Evolutionary conservation across 2,888 invertebrate species (phyloP).

Genomic region (Uloborus plumipes): DNA sequence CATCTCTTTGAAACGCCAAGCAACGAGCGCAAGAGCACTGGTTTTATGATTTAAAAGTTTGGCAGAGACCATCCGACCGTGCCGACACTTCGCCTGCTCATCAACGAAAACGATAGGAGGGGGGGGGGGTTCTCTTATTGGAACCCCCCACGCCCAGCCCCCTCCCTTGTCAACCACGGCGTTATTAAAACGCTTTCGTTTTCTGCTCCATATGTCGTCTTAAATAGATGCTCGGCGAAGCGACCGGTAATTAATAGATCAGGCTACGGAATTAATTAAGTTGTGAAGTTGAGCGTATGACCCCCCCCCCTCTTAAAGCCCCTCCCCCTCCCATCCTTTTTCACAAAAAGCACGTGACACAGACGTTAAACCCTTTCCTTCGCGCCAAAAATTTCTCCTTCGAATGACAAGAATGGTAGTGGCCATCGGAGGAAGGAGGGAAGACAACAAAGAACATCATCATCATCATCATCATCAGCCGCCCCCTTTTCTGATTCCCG

Average conservation of each 20-base stretch:
- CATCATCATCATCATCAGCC: constrained; percentile 7
- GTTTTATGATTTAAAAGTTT: constrained; percentile 63
- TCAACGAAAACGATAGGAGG: constrained; percentile 28
- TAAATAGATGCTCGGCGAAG: constrained; percentile 61
- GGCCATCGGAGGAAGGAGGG: constrained; percentile 26
- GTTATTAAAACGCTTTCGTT: constrained; percentile 62
- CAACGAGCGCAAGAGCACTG: constrained; percentile 58
- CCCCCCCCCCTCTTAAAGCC: constrained; percentile 1
- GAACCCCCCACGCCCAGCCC: constrained; percentile 16
- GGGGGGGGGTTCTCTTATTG: constrained; percentile 3
- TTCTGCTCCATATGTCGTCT: constrained; percentile 60
- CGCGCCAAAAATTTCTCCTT: constrained; percentile 35
- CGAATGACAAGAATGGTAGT: constrained; percentile 3
- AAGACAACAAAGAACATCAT: constrained; percentile 36
- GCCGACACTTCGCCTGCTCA: constrained; percentile 39
- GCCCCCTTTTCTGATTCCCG: constrained; percentile 4
- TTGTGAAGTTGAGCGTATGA: constrained; percentile 60
- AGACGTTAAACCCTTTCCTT: neutral
- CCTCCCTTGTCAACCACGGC: constrained; percentile 44
- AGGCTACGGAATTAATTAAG: constrained; percentile 62
- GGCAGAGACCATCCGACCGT: constrained; percentile 39
- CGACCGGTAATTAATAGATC: constrained; percentile 63
- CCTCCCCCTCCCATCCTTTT: neutral
- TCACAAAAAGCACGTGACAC: constrained; percentile 36
- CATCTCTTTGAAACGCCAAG: constrained; percentile 41